A percentile compares a stretch with the other conserved stretches of the same genome.
phyloP scores from a whole-genome alignment of 2,113 vertebrate species.

The Acrocephalus arundinaceus region DNA sequence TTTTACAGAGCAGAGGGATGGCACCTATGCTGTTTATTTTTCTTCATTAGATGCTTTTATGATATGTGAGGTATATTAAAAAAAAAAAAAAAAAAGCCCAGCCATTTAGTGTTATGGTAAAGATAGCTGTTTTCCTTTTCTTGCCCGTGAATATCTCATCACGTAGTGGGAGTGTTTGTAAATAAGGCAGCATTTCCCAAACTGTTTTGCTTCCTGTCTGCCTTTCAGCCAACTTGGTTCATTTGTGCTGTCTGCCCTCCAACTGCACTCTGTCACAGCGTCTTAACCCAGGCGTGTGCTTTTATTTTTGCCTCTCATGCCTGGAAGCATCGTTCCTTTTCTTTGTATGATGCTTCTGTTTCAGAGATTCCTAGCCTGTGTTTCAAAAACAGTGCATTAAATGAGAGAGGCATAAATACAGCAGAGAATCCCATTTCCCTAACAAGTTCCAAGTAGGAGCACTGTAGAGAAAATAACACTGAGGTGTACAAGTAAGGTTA shows the following conservation, averaged over 20 bases:
- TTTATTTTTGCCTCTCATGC: not conserved
- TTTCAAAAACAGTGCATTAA: not conserved
- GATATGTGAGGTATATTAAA: not conserved
- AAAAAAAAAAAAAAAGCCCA: not conserved
- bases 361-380: not conserved
- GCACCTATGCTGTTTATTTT: not conserved
- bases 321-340: not conserved
- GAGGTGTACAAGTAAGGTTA: not conserved
- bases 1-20: not conserved
- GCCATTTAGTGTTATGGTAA: not conserved
- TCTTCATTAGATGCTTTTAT: not conserved
- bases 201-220: constrained; percentile 49
- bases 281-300: not conserved
- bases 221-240: constrained; percentile 7
- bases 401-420: not conserved
- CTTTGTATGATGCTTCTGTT: not conserved
- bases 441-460: not conserved
- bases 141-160: not conserved
- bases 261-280: not conserved
- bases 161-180: constrained; percentile 52
- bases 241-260: constrained; percentile 11
- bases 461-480: not conserved
- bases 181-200: constrained; percentile 45
- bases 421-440: not conserved
- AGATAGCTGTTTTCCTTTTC: constrained; percentile 12